Evolutionary conservation across 2,888 invertebrate genomes (phyloP).

Genomic region (Trissolcus japonicus): DNA sequence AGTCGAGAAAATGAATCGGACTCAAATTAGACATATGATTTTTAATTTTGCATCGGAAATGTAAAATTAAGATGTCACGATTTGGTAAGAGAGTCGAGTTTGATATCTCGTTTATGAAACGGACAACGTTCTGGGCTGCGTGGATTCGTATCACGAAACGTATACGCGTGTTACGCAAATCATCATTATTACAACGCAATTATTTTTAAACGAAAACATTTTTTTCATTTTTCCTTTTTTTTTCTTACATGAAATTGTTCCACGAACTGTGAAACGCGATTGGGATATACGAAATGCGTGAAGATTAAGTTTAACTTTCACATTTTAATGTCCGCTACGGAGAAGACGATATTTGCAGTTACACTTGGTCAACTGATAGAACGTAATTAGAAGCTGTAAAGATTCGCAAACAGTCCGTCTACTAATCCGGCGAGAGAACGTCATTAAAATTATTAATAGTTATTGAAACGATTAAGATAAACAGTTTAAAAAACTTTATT

Average conservation of each 20-base stretch:
- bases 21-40: too few relatives aligned
- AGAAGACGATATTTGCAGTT: conserved; percentile 30
- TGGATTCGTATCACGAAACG: conserved; percentile 35
- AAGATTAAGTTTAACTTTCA: conserved; percentile 50
- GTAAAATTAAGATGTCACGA: too few relatives aligned
- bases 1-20: too few relatives aligned
- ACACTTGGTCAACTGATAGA: conserved; percentile 20
- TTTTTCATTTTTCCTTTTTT: background rate
- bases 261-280: conserved; percentile 32
- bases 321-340: conserved; percentile 37
- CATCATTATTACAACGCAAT: conserved; percentile 43
- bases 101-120: too few relatives aligned
- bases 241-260: conserved; percentile 41
- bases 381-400: background rate
- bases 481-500: too few relatives aligned
- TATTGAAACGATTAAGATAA: too few relatives aligned
- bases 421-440: background rate
- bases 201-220: conserved; percentile 29
- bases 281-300: conserved; percentile 26
- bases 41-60: too few relatives aligned
- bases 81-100: too few relatives aligned
- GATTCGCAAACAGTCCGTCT: too few relatives aligned
- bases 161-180: conserved; percentile 44
- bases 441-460: background rate
- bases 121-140: too few relatives aligned